These are phyloP conservation scores for Saguinus imperator DNA, from an alignment of 2,113 vertebrate species.

Conservation along the genomic window DNA sequence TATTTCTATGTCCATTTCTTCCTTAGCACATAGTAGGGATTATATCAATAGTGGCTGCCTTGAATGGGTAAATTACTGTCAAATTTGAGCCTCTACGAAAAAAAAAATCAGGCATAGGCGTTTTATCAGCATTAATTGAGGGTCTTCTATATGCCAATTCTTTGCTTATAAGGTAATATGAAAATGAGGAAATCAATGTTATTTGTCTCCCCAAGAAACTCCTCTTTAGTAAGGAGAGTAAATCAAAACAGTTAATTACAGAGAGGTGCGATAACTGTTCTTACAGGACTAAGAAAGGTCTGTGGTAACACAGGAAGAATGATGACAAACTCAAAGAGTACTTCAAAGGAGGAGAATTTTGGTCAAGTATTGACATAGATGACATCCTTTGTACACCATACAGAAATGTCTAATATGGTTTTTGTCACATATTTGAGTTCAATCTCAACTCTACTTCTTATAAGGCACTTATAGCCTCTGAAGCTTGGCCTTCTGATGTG, in stretches of 20 bases:
- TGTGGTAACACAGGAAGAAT: not conserved
- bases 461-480: not conserved
- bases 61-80: not conserved
- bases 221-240: not conserved
- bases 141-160: not conserved
- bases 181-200: not conserved
- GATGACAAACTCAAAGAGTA: not conserved
- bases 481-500: not conserved
- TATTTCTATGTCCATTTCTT: slow-evolving; percentile 13
- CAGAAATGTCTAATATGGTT: not conserved
- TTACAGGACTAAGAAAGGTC: not conserved
- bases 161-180: not conserved
- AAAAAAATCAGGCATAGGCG: not conserved
- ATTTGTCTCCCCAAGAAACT: not conserved
- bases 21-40: not conserved
- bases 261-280: not conserved
- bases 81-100: not conserved
- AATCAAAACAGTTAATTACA: not conserved
- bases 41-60: not conserved
- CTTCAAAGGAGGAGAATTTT: not conserved
- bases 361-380: not conserved
- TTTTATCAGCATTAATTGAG: not conserved
- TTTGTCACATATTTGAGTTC: slow-evolving; percentile 9
- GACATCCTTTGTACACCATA: not conserved
- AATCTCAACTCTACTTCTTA: not conserved